Percentiles rank a stretch among this genome's conserved stretches.
These are phyloP conservation scores for Aldabrachelys gigantea DNA, from an alignment of 2,113 vertebrate genomes.

Conservation along the genomic window DNA sequence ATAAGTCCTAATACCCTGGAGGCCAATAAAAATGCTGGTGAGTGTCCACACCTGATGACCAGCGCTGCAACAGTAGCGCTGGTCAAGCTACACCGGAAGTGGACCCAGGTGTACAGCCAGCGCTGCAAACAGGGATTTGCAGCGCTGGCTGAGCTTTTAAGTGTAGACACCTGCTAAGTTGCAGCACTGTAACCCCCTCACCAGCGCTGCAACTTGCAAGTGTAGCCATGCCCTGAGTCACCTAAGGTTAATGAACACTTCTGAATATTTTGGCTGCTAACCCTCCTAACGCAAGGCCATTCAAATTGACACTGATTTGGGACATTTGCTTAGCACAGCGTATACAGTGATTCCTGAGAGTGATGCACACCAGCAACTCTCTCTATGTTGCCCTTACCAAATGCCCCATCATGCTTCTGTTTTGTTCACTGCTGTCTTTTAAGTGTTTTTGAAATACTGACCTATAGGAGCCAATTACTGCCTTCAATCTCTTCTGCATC, in stretches of 20 bases:
- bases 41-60: no score
- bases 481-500: slow-evolving; percentile 5
- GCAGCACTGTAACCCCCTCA: no score
- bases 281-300: neutral
- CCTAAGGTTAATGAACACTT: neutral
- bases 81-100: no score
- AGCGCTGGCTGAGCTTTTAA: no score
- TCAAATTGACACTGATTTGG: slow-evolving; percentile 6
- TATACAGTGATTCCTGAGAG: neutral
- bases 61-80: no score
- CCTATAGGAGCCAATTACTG: slow-evolving; percentile 11
- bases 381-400: slow-evolving; percentile 17
- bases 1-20: no score
- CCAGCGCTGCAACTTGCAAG: no score
- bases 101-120: no score
- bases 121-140: no score
- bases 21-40: no score
- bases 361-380: neutral
- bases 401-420: neutral
- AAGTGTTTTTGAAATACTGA: slow-evolving; percentile 26
- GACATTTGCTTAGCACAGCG: neutral
- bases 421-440: slow-evolving; percentile 17
- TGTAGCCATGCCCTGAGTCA: neutral
- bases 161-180: no score
- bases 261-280: neutral